Evolutionary conservation across 2,113 vertebrate genomes (phyloP).

Genomic region (Struthio camelus): DNA sequence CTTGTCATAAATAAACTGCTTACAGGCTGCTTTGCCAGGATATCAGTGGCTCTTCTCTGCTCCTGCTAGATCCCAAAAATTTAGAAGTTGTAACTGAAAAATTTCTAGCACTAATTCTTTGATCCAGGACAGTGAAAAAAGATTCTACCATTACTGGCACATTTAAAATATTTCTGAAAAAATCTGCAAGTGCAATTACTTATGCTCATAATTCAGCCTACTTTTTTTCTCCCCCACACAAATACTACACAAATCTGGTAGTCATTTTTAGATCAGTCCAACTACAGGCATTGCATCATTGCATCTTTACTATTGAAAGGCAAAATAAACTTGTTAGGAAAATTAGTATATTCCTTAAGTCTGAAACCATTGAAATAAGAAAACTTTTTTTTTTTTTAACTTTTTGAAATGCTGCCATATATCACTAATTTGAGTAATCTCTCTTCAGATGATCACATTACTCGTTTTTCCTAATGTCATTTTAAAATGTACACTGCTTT

Average conservation of each 20-base stretch:
- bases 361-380: background rate
- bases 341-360: background rate
- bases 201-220: rapidly evolving
- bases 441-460: background rate
- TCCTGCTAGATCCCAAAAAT: background rate
- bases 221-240: background rate
- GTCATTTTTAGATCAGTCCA: background rate
- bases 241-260: background rate
- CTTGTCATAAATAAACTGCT: background rate
- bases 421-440: background rate
- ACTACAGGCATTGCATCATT: background rate
- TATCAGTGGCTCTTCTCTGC: background rate
- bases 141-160: background rate
- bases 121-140: background rate
- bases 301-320: background rate
- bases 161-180: background rate
- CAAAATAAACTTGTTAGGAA: background rate
- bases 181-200: background rate
- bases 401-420: background rate
- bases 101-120: background rate
- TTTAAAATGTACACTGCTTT: background rate
- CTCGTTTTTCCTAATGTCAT: background rate
- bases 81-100: background rate
- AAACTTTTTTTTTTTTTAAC: background rate
- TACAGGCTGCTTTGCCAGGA: background rate